These are phyloP conservation scores for Apodemia duryi DNA, from an alignment of 2,888 invertebrate species.

Conservation along the genomic window DNA sequence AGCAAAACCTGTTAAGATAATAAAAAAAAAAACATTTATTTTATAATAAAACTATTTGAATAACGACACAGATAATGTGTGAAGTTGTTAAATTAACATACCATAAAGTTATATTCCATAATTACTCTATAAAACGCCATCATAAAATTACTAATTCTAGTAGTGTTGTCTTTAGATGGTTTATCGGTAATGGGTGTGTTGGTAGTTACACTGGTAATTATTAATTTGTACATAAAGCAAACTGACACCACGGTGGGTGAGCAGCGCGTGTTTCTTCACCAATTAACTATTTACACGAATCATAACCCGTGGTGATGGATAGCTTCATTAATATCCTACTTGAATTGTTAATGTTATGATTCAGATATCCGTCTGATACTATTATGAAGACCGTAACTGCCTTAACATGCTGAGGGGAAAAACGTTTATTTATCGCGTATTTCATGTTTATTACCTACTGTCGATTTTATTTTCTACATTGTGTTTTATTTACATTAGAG, in stretches of 20 bases:
- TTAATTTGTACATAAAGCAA: conserved; percentile 67
- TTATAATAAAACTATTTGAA: conserved; percentile 12
- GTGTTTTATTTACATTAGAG: too few relatives aligned
- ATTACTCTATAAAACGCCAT: conserved; percentile 56
- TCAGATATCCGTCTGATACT: neutral
- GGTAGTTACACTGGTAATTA: conserved; percentile 48
- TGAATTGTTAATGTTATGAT: conserved; percentile 15
- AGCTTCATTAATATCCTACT: conserved; percentile 16
- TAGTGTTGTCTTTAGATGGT: conserved; percentile 70
- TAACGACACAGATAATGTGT: conserved; percentile 41
- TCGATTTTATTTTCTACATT: neutral
- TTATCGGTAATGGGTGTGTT: conserved; percentile 51
- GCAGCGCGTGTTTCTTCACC: conserved; percentile 33
- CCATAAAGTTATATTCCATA: conserved; percentile 63
- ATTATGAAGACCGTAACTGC: neutral
- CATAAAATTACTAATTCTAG: conserved; percentile 72
- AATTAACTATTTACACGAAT: conserved; percentile 26
- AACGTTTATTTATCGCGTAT: neutral
- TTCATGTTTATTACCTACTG: neutral
- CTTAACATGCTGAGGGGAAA: neutral
- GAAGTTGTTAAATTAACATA: conserved; percentile 56
- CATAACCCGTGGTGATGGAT: conserved; percentile 25
- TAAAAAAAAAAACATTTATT: conserved; percentile 5
- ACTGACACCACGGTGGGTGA: conserved; percentile 52
- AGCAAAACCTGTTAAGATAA: conserved; percentile 4